Evolutionary conservation across 2,888 invertebrate species (phyloP).

Genomic region (Lysandra bellargus): DNA sequence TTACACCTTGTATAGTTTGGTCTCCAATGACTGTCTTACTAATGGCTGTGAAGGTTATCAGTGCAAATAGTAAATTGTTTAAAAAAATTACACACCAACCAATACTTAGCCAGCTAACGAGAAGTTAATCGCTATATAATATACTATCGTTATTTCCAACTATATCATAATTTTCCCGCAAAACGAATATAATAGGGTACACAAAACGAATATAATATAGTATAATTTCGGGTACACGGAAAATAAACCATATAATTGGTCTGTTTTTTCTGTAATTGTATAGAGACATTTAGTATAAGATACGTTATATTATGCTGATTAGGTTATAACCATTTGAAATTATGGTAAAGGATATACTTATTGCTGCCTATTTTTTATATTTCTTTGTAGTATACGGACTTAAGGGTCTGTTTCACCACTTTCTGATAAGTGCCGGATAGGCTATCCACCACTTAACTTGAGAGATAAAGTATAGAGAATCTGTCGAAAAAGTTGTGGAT

Average conservation of each 20-base stretch:
- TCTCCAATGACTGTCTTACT: too few relatives aligned
- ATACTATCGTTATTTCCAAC: neutral
- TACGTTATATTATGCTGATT: neutral
- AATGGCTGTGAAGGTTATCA: too few relatives aligned
- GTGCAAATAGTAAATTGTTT: too few relatives aligned
- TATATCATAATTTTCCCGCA: neutral
- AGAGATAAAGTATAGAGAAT: too few relatives aligned
- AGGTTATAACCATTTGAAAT: neutral
- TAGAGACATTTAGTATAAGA: neutral
- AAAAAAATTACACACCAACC: neutral
- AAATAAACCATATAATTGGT: neutral
- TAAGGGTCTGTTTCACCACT: too few relatives aligned
- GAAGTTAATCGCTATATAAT: conserved; percentile 23
- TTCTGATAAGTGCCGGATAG: too few relatives aligned
- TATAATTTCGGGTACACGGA: neutral
- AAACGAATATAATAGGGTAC: neutral
- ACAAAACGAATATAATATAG: neutral
- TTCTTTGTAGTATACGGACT: too few relatives aligned
- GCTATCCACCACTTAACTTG: too few relatives aligned
- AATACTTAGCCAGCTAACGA: neutral
- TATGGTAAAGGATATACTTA: too few relatives aligned
- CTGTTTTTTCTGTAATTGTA: neutral
- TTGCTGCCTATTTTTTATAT: too few relatives aligned
- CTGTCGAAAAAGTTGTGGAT: too few relatives aligned
- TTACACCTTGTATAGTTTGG: too few relatives aligned